Conservation (phyloP, 2,888 invertebrate genomes). For the Lycocerus yunnanus region DNA sequence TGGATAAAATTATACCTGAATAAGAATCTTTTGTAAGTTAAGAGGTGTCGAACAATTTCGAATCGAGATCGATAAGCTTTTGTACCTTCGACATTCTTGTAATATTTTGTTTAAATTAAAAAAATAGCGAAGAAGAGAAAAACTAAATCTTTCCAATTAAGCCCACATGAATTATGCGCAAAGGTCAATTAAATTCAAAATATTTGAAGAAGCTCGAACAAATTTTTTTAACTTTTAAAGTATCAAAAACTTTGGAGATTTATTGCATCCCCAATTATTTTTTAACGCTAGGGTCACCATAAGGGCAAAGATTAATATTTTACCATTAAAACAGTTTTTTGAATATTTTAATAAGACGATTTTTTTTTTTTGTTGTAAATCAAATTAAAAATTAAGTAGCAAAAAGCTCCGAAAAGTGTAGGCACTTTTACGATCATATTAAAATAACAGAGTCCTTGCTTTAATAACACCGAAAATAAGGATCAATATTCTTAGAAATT, state of each 20-base stretch:
- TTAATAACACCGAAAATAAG: background rate
- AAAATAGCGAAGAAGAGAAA: background rate
- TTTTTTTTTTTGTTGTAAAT: background rate
- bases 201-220: background rate
- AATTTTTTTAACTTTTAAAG: background rate
- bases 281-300: background rate
- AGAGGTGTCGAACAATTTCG: background rate
- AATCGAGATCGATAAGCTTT: background rate
- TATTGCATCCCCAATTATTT: background rate
- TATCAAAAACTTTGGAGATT: background rate
- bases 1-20: background rate
- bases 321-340: background rate
- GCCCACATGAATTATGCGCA: background rate
- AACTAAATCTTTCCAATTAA: background rate
- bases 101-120: background rate
- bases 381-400: background rate
- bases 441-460: background rate
- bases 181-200: background rate
- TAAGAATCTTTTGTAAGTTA: background rate
- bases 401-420: background rate
- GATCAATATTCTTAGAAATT: constrained; percentile 2
- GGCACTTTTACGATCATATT: background rate
- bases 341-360: background rate
- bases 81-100: background rate
- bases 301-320: background rate